Evolutionary conservation across 1,140 invertebrate genomes (phyloP).

Genomic region (Mylabris phalerata): DNA sequence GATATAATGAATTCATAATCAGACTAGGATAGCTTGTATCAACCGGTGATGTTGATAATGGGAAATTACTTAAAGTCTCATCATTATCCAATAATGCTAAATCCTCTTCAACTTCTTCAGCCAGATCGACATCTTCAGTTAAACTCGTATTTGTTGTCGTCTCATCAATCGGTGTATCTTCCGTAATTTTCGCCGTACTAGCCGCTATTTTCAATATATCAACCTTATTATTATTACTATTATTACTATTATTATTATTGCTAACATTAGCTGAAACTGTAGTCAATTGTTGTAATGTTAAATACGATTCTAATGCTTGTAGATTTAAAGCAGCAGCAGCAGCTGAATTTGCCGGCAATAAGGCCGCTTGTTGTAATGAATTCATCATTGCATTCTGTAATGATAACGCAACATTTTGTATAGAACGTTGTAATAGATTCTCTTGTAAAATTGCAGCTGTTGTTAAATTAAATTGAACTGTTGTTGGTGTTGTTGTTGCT

Average conservation of each 20-base stretch:
- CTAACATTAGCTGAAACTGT: slow-evolving; percentile 30
- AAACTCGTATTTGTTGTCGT: slow-evolving; percentile 42
- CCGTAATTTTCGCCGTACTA: slow-evolving; percentile 49
- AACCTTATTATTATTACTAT: slow-evolving; percentile 35
- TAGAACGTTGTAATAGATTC: slow-evolving; percentile 48
- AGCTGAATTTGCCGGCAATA: slow-evolving; percentile 68
- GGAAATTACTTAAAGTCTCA: slow-evolving; percentile 43
- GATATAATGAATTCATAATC: slow-evolving; percentile 54
- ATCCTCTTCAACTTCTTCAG: slow-evolving; percentile 56
- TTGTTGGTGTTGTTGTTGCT: slow-evolving; percentile 1
- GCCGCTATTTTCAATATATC: slow-evolving; percentile 53
- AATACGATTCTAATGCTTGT: slow-evolving; percentile 74
- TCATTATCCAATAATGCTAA: slow-evolving; percentile 52
- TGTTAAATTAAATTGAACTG: slow-evolving; percentile 37
- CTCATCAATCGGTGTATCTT: slow-evolving; percentile 45
- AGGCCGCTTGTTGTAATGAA: slow-evolving; percentile 65
- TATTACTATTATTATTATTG: slow-evolving; percentile 29
- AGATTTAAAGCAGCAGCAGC: slow-evolving; percentile 72
- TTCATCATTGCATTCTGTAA: slow-evolving; percentile 70
- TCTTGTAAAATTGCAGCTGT: slow-evolving; percentile 43
- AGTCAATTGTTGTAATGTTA: slow-evolving; percentile 67
- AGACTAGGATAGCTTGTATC: slow-evolving; percentile 53
- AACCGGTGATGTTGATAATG: slow-evolving; percentile 46
- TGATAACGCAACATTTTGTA: slow-evolving; percentile 64
- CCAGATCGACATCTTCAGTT: slow-evolving; percentile 53